These are phyloP conservation scores for Isichthys henryi DNA, from an alignment of 2,113 vertebrate species.

Conservation along the genomic window DNA sequence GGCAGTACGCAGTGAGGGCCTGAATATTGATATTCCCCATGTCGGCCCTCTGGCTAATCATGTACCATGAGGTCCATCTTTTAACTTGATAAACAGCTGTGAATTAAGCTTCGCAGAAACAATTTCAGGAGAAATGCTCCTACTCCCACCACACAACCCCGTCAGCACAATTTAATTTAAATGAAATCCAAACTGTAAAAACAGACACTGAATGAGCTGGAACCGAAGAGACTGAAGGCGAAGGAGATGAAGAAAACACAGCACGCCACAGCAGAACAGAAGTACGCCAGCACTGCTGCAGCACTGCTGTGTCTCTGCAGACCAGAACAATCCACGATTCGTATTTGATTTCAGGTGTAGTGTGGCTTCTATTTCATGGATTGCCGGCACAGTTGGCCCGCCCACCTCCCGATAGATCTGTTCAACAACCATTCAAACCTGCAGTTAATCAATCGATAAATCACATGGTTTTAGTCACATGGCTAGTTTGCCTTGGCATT, in stretches of 20 bases:
- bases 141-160: neutral
- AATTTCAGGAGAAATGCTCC: neutral
- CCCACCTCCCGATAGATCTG: neutral
- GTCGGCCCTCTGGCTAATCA: neutral
- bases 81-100: constrained; percentile 8
- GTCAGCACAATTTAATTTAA: neutral
- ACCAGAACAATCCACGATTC: neutral
- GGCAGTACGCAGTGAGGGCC: neutral
- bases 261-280: neutral
- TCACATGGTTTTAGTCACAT: neutral
- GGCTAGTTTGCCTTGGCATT: neutral
- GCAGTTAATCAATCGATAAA: neutral
- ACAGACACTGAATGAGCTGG: neutral
- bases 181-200: neutral
- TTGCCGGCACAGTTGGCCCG: neutral
- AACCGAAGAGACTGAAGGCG: neutral
- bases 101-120: constrained; percentile 2
- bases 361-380: neutral
- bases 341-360: neutral
- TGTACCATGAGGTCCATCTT: neutral
- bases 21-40: neutral
- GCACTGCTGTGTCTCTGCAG: neutral
- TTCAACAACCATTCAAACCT: neutral
- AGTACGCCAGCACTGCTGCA: neutral
- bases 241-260: neutral